These are phyloP conservation scores for Thoracochromis brauschi DNA, from an alignment of 2,113 vertebrate species.

Conservation along the genomic window DNA sequence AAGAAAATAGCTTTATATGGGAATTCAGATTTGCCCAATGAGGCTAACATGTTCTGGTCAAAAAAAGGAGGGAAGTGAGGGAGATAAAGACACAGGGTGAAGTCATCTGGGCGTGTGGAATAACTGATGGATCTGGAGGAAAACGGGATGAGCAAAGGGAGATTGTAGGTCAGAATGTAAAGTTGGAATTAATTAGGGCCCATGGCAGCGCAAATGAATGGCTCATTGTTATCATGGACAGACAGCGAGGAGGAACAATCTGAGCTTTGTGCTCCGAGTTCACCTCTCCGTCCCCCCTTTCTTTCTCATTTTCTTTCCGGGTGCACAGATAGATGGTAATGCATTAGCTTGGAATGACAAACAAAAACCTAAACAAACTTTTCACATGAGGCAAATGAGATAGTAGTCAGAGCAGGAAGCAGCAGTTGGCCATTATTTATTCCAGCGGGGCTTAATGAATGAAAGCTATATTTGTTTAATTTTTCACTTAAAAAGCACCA, in stretches of 20 bases:
- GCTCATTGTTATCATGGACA: slow-evolving; percentile 51
- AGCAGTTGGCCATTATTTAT: not conserved
- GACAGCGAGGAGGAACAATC: slow-evolving; percentile 49
- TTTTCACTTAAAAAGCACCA: not conserved
- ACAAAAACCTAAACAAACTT: not conserved
- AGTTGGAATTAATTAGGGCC: slow-evolving; percentile 59
- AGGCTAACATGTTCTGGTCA: not conserved
- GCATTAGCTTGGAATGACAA: not conserved
- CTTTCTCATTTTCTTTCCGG: not conserved
- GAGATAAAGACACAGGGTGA: not conserved
- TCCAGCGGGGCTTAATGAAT: not conserved
- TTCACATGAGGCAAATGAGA: not conserved
- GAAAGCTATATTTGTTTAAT: not conserved
- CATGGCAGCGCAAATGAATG: slow-evolving; percentile 44
- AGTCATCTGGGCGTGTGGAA: slow-evolving; percentile 1
- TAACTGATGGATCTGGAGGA: slow-evolving; percentile 1
- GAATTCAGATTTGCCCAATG: not conserved
- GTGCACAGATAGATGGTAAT: not conserved
- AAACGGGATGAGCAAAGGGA: slow-evolving; percentile 5
- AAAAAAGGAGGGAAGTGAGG: not conserved
- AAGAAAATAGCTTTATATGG: not conserved
- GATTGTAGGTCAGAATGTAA: slow-evolving; percentile 61
- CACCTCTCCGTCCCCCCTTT: slow-evolving; percentile 15
- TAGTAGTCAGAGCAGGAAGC: not conserved
- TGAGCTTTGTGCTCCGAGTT: slow-evolving; percentile 40